A percentile compares a stretch with the other conserved stretches of the same genome.
phyloP scores from a whole-genome alignment of 2,888 invertebrate genomes.

The Chesias legatella region DNA sequence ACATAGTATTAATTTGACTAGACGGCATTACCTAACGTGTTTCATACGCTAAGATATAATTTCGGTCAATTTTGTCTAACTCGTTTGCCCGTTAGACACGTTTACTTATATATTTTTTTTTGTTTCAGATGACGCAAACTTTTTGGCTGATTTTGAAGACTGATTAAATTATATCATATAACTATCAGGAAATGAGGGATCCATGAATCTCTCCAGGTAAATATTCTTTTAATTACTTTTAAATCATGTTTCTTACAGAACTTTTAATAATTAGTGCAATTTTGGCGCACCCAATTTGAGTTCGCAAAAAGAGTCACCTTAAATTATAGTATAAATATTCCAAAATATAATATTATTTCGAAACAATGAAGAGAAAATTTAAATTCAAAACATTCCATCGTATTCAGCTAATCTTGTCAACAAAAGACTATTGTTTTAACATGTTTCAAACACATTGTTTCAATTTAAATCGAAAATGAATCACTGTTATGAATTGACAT shows the following conservation, averaged over 20 bases:
- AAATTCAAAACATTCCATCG: slow-evolving; percentile 75
- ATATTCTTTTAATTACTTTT: slow-evolving; percentile 12
- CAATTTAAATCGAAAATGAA: slow-evolving; percentile 72
- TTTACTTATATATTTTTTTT: slow-evolving; percentile 41
- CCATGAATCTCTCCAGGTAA: slow-evolving; percentile 63
- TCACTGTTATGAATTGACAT: slow-evolving; percentile 74
- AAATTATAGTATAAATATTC: slow-evolving; percentile 18
- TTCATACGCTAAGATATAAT: slow-evolving; percentile 43
- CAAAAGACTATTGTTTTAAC: slow-evolving; percentile 73
- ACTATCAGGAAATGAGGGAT: slow-evolving; percentile 61
- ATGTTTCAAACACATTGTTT: slow-evolving; percentile 68
- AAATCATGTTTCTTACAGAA: too few species aligned
- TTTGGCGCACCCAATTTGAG: slow-evolving; percentile 16
- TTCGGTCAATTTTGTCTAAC: slow-evolving; percentile 43
- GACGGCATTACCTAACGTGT: slow-evolving; percentile 39
- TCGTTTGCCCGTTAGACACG: slow-evolving; percentile 37
- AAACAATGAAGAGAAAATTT: slow-evolving; percentile 74
- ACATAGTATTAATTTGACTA: slow-evolving; percentile 42
- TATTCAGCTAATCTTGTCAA: slow-evolving; percentile 79
- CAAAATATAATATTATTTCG: slow-evolving; percentile 51
- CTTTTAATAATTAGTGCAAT: slow-evolving; percentile 11
- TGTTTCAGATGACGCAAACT: slow-evolving; percentile 65
- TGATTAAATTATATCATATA: slow-evolving; percentile 62
- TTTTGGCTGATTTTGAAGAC: slow-evolving; percentile 67
- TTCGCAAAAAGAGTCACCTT: slow-evolving; percentile 13